These are phyloP conservation scores for Glaucopsyche alexis DNA, from an alignment of 2,888 invertebrate species.

Conservation along the genomic window DNA sequence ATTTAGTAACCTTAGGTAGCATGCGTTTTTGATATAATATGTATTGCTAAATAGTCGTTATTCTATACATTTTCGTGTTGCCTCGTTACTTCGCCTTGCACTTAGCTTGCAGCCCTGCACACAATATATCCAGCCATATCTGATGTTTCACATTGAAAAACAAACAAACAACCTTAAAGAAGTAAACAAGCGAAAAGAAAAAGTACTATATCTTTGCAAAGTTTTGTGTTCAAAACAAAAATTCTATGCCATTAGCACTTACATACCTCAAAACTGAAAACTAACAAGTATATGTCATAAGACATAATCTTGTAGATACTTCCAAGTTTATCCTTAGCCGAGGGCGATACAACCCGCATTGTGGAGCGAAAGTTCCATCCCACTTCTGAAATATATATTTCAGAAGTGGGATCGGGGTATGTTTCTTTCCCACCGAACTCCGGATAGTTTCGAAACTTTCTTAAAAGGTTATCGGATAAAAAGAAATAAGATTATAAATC, in stretches of 20 bases:
- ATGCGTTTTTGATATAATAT: too few species aligned
- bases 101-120: too few species aligned
- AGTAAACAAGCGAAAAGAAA: not conserved
- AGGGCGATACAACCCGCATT: conserved; percentile 30
- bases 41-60: too few species aligned
- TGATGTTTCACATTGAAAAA: too few species aligned
- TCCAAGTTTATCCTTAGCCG: conserved; percentile 25
- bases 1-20: too few species aligned
- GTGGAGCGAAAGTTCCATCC: conserved; percentile 37
- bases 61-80: too few species aligned
- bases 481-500: conserved; percentile 29
- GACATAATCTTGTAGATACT: conserved; percentile 27
- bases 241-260: conserved; percentile 13
- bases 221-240: not conserved
- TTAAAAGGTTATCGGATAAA: conserved; percentile 53
- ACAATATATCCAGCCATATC: too few species aligned
- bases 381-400: conserved; percentile 47
- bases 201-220: conserved; percentile 1
- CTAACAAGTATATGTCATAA: conserved; percentile 23
- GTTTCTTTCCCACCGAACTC: conserved; percentile 52
- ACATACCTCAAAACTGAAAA: conserved; percentile 22
- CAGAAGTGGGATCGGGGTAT: conserved; percentile 39
- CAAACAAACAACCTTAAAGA: too few species aligned
- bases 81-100: too few species aligned
- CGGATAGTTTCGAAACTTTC: conserved; percentile 50